Base-by-base conservation (phyloP, 2,113 vertebrate genomes). In the Vulpes vulpes region DNA sequence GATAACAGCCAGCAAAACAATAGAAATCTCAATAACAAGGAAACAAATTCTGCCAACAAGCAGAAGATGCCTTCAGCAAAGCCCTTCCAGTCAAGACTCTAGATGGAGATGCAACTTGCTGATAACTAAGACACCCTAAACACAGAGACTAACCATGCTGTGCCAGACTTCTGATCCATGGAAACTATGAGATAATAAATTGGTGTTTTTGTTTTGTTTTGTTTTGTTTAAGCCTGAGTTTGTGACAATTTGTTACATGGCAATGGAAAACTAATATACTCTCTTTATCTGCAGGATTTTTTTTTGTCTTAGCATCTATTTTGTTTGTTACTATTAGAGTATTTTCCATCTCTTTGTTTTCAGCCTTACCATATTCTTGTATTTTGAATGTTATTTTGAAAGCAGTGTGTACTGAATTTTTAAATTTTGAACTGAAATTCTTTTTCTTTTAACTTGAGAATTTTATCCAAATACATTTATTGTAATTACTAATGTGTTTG, bases 401-500 rank as follows among this genome's bases (percentile, higher is more conserved):
- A 86, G 78, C 1, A 92, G 14, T 8, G 79, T 88, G 62, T 27
- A 20, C 64, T 74, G 25, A 92, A 89, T 22, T 79, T 95, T 64
- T 32, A 89, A 90, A 85, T 90, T 76, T n/a, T 11, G 35, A 86
- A 65, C 22, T 55, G 43, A 81, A 93, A 91, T 82, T 74, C 25
- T 71, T 30, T 92, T 49, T 38, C 30, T 69, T 92, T 88, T 93
- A 84, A 87, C 10, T 90, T 69, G 53, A 84, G 35, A 90, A 87
- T 93, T n/a, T 94, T 84, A 20, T 55, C 60, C 69, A 84, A 86
- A 80, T 79, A 62, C 14, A 81, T 80, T 95, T 97, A 67, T 78
- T 95, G 16, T 74, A 82, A 93, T 97, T 83, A 93, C 20, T 89
- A 60, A 74, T 62, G 30, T 93, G n/a, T 67, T 95, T 80, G 22